phyloP scores from a whole-genome alignment of 2,113 vertebrate genomes.

The Poeciliopsis turrubarensis region DNA sequence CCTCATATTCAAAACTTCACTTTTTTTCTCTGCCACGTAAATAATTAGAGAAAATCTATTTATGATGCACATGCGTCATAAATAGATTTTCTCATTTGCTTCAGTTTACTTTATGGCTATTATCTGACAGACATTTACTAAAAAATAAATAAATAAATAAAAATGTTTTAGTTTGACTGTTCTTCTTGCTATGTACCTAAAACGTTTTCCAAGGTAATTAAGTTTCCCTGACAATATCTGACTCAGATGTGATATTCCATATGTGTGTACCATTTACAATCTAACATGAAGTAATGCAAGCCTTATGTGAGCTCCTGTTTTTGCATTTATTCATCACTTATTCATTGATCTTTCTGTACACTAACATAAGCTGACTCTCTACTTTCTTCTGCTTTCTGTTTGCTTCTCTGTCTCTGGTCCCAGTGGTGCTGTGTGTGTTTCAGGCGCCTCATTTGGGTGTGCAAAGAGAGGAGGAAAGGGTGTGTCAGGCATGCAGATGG shows the following conservation, averaged over 20 bases:
- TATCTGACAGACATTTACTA: constrained; percentile 5
- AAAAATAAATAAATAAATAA: constrained; percentile 4
- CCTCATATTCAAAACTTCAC: background rate
- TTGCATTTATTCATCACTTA: constrained; percentile 30
- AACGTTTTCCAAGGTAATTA: too few species aligned
- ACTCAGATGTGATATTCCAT: background rate
- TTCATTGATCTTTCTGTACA: constrained; percentile 44
- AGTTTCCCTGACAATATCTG: constrained; percentile 8
- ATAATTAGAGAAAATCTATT: too few species aligned
- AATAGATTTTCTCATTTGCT: background rate
- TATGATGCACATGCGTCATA: background rate
- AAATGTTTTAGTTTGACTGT: background rate
- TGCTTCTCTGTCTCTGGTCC: constrained; percentile 4
- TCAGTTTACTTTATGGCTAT: background rate
- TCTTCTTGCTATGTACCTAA: background rate
- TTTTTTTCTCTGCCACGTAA: background rate
- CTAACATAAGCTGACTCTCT: constrained; percentile 15
- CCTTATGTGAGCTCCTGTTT: constrained; percentile 17
- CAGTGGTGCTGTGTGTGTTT: constrained; percentile 6
- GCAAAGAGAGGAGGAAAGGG: constrained; percentile 46
- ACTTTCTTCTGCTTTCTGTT: constrained; percentile 3
- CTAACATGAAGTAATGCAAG: constrained; percentile 37
- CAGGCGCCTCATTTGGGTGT: constrained; percentile 8
- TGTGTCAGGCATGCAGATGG: constrained; percentile 49
- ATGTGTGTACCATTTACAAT: background rate